phyloP scores from a whole-genome alignment of 2,113 vertebrate genomes.

The Drymodes brunneopygia region DNA sequence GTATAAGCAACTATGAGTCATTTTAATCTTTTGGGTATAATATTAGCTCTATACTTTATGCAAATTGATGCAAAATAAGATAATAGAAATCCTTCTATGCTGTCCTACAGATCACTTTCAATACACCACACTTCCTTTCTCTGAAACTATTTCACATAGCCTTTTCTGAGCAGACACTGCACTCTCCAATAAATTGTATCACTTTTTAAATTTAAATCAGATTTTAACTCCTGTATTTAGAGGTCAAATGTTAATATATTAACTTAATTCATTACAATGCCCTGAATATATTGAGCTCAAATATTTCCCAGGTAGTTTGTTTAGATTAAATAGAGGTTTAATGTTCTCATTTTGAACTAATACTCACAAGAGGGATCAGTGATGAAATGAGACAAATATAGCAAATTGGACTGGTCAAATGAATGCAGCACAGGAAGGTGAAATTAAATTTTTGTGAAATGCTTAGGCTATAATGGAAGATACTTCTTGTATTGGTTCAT shows the following conservation, averaged over 20 bases:
- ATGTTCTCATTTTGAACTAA: slow-evolving; percentile 3
- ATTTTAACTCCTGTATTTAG: neutral
- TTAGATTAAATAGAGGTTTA: slow-evolving; percentile 11
- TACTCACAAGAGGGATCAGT: slow-evolving; percentile 1
- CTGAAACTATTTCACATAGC: neutral
- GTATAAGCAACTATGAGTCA: neutral
- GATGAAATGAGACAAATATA: neutral
- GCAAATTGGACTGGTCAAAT: neutral
- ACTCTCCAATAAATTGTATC: neutral
- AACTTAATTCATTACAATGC: neutral
- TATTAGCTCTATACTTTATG: neutral
- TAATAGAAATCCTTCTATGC: neutral
- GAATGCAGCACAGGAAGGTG: neutral
- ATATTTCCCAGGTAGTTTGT: neutral
- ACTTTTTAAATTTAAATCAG: neutral
- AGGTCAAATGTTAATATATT: neutral
- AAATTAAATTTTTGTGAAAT: neutral
- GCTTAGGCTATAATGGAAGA: neutral
- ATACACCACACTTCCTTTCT: neutral
- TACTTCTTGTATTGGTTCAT: neutral
- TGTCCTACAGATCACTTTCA: neutral
- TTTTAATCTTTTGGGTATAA: neutral
- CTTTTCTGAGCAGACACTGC: neutral
- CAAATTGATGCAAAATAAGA: neutral
- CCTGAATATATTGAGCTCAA: neutral